These are phyloP conservation scores for Tholera decimalis DNA, from an alignment of 2,888 invertebrate species.

Conservation along the genomic window DNA sequence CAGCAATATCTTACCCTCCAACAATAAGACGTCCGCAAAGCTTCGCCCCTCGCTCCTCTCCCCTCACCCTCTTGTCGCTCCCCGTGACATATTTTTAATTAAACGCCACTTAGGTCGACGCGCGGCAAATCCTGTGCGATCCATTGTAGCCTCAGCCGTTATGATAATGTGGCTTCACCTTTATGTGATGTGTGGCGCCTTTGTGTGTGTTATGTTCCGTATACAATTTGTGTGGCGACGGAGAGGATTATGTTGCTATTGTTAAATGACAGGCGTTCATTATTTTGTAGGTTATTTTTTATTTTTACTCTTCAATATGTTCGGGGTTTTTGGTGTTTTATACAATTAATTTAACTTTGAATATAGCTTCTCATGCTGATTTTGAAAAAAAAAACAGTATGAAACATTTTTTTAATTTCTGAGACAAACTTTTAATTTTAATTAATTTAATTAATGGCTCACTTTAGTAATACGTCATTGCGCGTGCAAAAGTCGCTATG, in stretches of 20 bases:
- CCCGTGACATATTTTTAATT: slow-evolving; percentile 87
- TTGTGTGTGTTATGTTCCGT: slow-evolving; percentile 37
- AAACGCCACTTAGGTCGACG: slow-evolving; percentile 81
- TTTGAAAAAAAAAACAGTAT: too few species aligned
- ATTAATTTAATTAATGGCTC: too few species aligned
- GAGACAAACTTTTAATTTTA: too few species aligned
- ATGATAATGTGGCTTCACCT: slow-evolving; percentile 62
- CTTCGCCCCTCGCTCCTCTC: slow-evolving; percentile 14
- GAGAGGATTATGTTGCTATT: slow-evolving; percentile 57
- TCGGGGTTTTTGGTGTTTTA: neutral
- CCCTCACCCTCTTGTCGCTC: slow-evolving; percentile 42
- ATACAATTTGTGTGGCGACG: slow-evolving; percentile 53
- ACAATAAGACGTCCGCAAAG: slow-evolving; percentile 56
- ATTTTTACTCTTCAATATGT: slow-evolving; percentile 13
- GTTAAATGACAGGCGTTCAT: slow-evolving; percentile 50
- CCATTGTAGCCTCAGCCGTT: slow-evolving; percentile 51
- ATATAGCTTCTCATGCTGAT: too few species aligned
- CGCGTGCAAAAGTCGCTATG: too few species aligned
- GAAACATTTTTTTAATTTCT: too few species aligned
- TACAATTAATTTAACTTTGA: neutral
- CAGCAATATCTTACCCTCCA: slow-evolving; percentile 33
- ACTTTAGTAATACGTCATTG: too few species aligned
- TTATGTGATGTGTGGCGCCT: slow-evolving; percentile 54
- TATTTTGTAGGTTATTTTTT: slow-evolving; percentile 25
- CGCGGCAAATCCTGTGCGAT: slow-evolving; percentile 55